Evolutionary conservation across 2,888 invertebrate species (phyloP).

Genomic region (Torymus texanus): DNA sequence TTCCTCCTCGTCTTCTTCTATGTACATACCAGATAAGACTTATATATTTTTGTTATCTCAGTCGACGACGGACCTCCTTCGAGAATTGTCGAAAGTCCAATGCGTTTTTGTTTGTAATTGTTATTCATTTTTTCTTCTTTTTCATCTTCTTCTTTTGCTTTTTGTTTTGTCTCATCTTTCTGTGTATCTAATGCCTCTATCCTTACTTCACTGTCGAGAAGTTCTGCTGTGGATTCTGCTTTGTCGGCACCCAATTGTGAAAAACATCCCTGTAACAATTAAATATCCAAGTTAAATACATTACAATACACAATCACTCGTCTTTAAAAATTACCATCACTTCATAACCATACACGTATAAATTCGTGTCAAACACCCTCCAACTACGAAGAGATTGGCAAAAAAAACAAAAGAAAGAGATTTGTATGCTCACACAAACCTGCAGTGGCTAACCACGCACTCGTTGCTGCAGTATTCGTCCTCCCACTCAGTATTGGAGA

Average conservation of each 20-base stretch:
- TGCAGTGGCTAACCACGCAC: conserved; percentile 97
- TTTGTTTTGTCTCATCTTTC: not conserved
- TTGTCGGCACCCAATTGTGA: conserved; percentile 91
- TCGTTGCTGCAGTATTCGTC: conserved; percentile 98
- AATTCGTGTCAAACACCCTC: too few relatives aligned
- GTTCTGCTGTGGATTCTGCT: conserved; percentile 87
- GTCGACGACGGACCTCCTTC: conserved; percentile 55
- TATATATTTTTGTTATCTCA: conserved; percentile 53
- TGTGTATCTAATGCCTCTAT: conserved; percentile 11
- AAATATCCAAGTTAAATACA: too few relatives aligned
- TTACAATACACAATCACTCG: too few relatives aligned
- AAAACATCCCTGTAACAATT: conserved; percentile 86
- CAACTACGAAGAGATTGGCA: too few relatives aligned
- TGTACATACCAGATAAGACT: conserved; percentile 58
- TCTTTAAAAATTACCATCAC: too few relatives aligned
- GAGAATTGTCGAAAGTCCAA: conserved; percentile 54
- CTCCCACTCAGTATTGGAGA: conserved; percentile 96
- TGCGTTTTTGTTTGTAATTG: conserved; percentile 38
- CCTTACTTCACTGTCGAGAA: conserved; percentile 87
- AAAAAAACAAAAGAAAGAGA: too few relatives aligned
- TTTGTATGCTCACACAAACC: conserved; percentile 75
- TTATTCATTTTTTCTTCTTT: conserved; percentile 34
- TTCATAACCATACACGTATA: too few relatives aligned
- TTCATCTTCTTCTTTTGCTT: not conserved
- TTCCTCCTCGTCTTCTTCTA: conserved; percentile 41